These are phyloP conservation scores for Periparus ater DNA, from an alignment of 2,797 vertebrate species.

Conservation along the genomic window DNA sequence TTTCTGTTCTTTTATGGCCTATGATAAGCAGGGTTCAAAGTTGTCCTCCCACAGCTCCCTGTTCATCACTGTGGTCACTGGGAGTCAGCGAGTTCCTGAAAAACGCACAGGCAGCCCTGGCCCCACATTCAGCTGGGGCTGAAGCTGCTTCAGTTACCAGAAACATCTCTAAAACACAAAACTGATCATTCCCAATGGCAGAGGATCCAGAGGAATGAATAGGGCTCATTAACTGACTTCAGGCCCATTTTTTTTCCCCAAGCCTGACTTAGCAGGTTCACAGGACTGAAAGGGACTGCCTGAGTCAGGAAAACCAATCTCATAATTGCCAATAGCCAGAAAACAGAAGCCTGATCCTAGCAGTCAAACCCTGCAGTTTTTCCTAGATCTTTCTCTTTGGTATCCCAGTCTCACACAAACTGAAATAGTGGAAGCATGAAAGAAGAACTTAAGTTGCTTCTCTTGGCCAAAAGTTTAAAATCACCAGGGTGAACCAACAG, in stretches of 20 bases:
- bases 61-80: neutral
- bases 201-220: slow-evolving; percentile 33
- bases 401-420: neutral
- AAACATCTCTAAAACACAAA: slow-evolving; percentile 36
- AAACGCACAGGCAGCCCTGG: neutral
- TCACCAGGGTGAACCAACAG: neutral
- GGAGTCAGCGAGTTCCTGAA: neutral
- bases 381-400: neutral
- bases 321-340: neutral
- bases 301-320: slow-evolving; percentile 55
- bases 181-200: neutral
- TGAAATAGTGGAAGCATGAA: neutral
- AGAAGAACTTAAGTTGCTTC: slow-evolving; percentile 1
- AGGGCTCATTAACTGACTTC: slow-evolving; percentile 45
- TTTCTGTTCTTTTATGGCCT: neutral
- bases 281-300: slow-evolving; percentile 46
- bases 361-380: neutral
- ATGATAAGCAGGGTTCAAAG: neutral
- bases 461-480: neutral
- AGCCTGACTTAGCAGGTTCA: slow-evolving; percentile 54
- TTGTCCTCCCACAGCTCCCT: neutral
- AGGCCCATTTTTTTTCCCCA: neutral
- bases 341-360: slow-evolving; percentile 27
- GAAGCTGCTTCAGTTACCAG: slow-evolving; percentile 9
- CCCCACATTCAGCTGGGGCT: neutral